Percentiles rank a stretch among this genome's conserved stretches.
Evolutionary conservation across 2,888 invertebrate species (phyloP).

Genomic region (Anaspis maculata): DNA sequence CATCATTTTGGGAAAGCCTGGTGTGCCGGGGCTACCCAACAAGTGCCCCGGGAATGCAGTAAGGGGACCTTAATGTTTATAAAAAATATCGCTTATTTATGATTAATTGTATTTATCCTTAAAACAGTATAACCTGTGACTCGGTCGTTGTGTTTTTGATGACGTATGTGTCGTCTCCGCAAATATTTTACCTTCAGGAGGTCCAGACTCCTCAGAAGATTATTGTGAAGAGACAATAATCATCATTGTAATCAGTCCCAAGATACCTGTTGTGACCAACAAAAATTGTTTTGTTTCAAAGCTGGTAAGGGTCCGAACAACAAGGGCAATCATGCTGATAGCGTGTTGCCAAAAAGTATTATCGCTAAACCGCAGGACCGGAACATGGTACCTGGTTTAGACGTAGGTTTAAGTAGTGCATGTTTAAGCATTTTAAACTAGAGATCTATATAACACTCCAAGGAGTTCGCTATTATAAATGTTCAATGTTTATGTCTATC

Average conservation of each 20-base stretch:
- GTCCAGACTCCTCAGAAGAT: slow-evolving; percentile 35
- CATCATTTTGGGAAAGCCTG: slow-evolving; percentile 31
- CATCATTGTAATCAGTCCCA: slow-evolving; percentile 37
- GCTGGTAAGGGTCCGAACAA: slow-evolving; percentile 47
- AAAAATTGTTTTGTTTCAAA: slow-evolving; percentile 31
- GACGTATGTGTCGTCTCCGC: slow-evolving; percentile 28
- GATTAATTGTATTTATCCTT: slow-evolving; percentile 14
- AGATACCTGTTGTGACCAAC: slow-evolving; percentile 27
- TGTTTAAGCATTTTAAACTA: slow-evolving; percentile 25
- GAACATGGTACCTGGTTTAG: slow-evolving; percentile 29
- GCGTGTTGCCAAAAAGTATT: slow-evolving; percentile 24
- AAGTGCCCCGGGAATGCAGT: slow-evolving; percentile 21
- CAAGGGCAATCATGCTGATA: slow-evolving; percentile 28
- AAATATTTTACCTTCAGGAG: slow-evolving; percentile 30
- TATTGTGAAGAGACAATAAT: slow-evolving; percentile 47
- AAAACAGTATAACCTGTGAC: slow-evolving; percentile 16
- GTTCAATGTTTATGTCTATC: slow-evolving; percentile 33
- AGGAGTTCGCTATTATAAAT: slow-evolving; percentile 24
- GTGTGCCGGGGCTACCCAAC: slow-evolving; percentile 22
- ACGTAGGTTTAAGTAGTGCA: slow-evolving; percentile 35
- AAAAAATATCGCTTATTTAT: slow-evolving; percentile 23
- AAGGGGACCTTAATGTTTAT: slow-evolving; percentile 35
- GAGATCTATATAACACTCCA: slow-evolving; percentile 25
- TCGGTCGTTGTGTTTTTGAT: slow-evolving; percentile 30
- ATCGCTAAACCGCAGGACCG: slow-evolving; percentile 26